Percentiles rank a stretch among this genome's conserved stretches.
Conservation (phyloP, 2,113 vertebrate species). For the Polyodon spathula region DNA sequence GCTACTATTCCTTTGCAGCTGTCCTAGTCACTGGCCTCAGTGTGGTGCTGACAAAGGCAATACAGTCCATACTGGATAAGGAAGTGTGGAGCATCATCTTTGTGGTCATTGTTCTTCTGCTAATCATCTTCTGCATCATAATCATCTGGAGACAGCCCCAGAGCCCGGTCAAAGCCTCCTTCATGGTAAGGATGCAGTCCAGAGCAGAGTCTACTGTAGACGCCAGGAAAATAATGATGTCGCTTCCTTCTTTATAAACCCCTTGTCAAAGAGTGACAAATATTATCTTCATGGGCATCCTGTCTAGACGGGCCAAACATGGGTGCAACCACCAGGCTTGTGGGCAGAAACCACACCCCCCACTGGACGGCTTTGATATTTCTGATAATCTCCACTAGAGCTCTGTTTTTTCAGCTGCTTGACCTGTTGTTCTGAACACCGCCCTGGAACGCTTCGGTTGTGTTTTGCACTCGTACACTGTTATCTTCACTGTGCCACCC, state of each 20-base stretch:
- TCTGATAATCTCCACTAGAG: too few relatives aligned
- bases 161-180: constrained; percentile 55
- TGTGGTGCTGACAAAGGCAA: constrained; percentile 34
- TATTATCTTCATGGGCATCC: too few relatives aligned
- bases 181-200: constrained; percentile 54
- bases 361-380: too few relatives aligned
- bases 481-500: too few relatives aligned
- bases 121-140: constrained; percentile 37
- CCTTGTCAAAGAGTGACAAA: too few relatives aligned
- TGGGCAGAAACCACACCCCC: background rate
- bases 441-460: too few relatives aligned
- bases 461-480: too few relatives aligned
- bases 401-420: too few relatives aligned
- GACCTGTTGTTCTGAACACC: too few relatives aligned
- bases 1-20: constrained; percentile 36
- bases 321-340: background rate
- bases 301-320: too few relatives aligned
- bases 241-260: too few relatives aligned
- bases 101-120: constrained; percentile 38
- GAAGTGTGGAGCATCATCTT: constrained; percentile 51
- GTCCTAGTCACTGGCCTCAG: constrained; percentile 41
- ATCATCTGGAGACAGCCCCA: constrained; percentile 71
- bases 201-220: background rate
- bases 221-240: too few relatives aligned
- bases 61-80: constrained; percentile 36